Percentiles rank a stretch among this genome's conserved stretches.
These are phyloP conservation scores for Eurytoma californica DNA, from an alignment of 2,888 invertebrate genomes.

Conservation along the genomic window DNA sequence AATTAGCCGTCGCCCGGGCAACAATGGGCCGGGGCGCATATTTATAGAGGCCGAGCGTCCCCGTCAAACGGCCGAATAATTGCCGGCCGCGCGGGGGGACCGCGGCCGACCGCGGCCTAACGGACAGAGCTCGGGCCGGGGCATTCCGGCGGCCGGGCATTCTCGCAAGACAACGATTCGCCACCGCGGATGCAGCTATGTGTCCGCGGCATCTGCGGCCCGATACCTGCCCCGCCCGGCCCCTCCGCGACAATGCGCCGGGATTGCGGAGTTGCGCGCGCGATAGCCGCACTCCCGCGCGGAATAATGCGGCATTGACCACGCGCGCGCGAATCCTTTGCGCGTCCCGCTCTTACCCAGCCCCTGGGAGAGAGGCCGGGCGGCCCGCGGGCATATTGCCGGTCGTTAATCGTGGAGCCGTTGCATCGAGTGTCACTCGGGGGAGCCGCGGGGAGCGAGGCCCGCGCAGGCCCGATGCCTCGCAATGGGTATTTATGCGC, in stretches of 20 bases:
- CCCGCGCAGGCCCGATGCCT: neutral
- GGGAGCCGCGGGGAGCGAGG: neutral
- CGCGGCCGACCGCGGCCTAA: neutral
- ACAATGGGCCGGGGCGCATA: neutral
- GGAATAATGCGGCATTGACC: slow-evolving; percentile 8
- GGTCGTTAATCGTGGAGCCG: slow-evolving; percentile 24
- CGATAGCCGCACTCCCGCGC: too few relatives aligned
- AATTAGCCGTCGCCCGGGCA: slow-evolving; percentile 10
- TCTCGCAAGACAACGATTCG: slow-evolving; percentile 40
- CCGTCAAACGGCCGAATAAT: slow-evolving; percentile 41
- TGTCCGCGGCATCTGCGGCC: slow-evolving; percentile 36
- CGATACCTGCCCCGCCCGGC: slow-evolving; percentile 14
- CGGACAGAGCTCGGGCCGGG: neutral
- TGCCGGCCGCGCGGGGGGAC: neutral
- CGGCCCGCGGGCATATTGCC: slow-evolving; percentile 21
- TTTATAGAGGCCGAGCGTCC: slow-evolving; percentile 13
- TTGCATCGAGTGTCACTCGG: slow-evolving; percentile 38
- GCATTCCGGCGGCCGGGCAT: slow-evolving; percentile 25
- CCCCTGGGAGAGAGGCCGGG: neutral
- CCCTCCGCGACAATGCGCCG: neutral
- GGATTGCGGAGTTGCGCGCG: too few relatives aligned
- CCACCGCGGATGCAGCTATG: neutral
- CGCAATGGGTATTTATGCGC: neutral
- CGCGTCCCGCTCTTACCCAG: too few relatives aligned
- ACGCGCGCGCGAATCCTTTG: slow-evolving; percentile 6